Conservation (phyloP, 2,888 invertebrate species). For the Polydesmus complanatus region DNA sequence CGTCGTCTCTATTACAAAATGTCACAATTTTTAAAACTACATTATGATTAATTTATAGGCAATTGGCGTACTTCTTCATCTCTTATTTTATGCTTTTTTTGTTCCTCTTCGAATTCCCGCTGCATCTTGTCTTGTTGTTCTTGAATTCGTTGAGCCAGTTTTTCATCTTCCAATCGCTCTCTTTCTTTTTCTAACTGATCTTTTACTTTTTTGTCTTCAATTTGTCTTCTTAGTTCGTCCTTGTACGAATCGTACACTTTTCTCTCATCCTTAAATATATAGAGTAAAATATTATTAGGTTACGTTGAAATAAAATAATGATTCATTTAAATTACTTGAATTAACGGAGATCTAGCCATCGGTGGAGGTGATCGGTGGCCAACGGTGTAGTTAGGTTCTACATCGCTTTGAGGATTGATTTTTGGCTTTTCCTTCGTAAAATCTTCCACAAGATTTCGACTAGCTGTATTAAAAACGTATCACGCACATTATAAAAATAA, state of each 20-base stretch:
- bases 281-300: background rate
- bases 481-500: background rate
- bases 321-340: background rate
- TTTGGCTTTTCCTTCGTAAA: background rate
- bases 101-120: constrained; percentile 16
- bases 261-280: background rate
- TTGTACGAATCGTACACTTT: constrained; percentile 3
- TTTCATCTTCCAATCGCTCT: constrained; percentile 14
- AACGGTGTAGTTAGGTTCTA: constrained; percentile 6
- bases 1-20: background rate
- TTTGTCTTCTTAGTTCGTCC: constrained; percentile 14
- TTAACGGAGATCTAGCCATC: background rate
- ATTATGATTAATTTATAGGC: background rate
- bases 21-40: background rate
- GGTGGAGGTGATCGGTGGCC: constrained; percentile 3
- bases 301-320: background rate
- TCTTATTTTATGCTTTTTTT: constrained; percentile 7
- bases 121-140: constrained; percentile 14
- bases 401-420: background rate
- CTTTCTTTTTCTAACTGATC: constrained; percentile 16
- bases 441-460: constrained; percentile 1
- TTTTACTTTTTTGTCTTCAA: constrained; percentile 15
- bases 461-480: constrained; percentile 1
- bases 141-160: constrained; percentile 8
- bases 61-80: constrained; percentile 14